phyloP scores from a whole-genome alignment of 2,113 vertebrate species.

The Taurulus bubalis region DNA sequence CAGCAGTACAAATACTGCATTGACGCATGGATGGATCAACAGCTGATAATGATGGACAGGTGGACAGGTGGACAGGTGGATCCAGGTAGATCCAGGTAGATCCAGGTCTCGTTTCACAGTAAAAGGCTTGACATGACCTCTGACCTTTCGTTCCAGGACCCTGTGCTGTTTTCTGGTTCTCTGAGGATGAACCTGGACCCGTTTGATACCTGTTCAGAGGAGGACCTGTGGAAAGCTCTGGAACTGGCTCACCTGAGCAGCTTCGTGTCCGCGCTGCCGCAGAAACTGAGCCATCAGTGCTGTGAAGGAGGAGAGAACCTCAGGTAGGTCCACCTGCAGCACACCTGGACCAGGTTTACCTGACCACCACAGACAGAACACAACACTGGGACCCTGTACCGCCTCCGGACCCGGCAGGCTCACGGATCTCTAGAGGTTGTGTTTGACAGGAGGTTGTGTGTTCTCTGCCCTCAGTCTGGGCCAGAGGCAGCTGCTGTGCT shows the following conservation, averaged over 20 bases:
- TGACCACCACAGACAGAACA: no score
- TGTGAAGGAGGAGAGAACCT: constrained; percentile 86
- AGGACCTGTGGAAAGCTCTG: constrained; percentile 88
- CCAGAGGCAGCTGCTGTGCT: constrained; percentile 89
- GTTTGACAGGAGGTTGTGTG: no score
- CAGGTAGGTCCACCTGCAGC: constrained; percentile 77
- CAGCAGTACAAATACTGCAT: neutral
- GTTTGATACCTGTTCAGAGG: constrained; percentile 87
- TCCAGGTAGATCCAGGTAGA: no score
- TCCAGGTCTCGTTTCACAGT: neutral
- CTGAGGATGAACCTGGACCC: constrained; percentile 95
- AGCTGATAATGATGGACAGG: neutral
- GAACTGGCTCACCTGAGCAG: constrained; percentile 86
- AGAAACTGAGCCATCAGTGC: constrained; percentile 86
- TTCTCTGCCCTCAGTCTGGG: constrained; percentile 76
- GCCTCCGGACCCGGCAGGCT: no score
- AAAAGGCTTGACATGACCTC: neutral
- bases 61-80: no score
- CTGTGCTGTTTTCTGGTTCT: constrained; percentile 91
- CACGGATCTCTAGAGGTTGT: no score
- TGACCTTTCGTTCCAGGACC: constrained; percentile 82
- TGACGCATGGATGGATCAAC: neutral
- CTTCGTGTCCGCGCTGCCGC: constrained; percentile 83
- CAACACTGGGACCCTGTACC: neutral
- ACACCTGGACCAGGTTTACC: neutral